Base-by-base conservation (phyloP, 1,140 invertebrate species). In the Macrobrachium rosenbergii region DNA sequence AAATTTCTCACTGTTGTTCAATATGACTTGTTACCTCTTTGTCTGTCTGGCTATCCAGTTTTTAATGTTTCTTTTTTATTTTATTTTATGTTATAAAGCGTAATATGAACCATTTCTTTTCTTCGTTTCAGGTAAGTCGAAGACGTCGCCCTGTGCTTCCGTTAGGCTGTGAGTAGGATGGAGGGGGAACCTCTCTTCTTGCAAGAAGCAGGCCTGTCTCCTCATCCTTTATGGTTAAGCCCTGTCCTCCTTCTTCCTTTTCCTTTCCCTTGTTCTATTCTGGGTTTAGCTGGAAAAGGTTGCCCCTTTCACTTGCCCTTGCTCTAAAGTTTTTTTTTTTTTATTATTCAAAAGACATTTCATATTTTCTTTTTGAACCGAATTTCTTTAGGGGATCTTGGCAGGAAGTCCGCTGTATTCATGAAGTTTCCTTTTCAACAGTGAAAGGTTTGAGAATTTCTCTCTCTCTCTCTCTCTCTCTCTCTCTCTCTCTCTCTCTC, bases 381-480 rank as follows among this genome's bases (percentile, higher is more conserved):
- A 1, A 8, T 17, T 2, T 79, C 52, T 10, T 52, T 45, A 16
- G 16, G 8, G 17, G 16, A 23, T 73, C 21, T 73, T 52, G 12
- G n/a, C n/a, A n/a, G n/a, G 14, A 7, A 19, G 16, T 43, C 37
- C 43, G 5, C 75, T 43, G 14, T 45, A n/a, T 45, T 28, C 17
- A n/a, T 45, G 16, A 21, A 16, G 16, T 45, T 52, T n/a, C 3
- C 3, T 37, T 3, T 37, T 37, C 3, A 37, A 37, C 28, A 37
- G 3, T 37, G 28, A 21, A 37, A 37, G 52, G 45, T 59, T 58
- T 45, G 21, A 12, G 10, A 6, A 11, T 58, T 58, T 19, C 19
- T 43, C 37, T 37, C 21, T 58, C 60, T 63, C 59, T 64, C 76
- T 23, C n/a, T 78, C 52, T 78, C 52, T 23, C 14, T 78, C 76